These are phyloP conservation scores for Coelinius sp. DNA, from an alignment of 2,888 invertebrate species.

Conservation along the genomic window DNA sequence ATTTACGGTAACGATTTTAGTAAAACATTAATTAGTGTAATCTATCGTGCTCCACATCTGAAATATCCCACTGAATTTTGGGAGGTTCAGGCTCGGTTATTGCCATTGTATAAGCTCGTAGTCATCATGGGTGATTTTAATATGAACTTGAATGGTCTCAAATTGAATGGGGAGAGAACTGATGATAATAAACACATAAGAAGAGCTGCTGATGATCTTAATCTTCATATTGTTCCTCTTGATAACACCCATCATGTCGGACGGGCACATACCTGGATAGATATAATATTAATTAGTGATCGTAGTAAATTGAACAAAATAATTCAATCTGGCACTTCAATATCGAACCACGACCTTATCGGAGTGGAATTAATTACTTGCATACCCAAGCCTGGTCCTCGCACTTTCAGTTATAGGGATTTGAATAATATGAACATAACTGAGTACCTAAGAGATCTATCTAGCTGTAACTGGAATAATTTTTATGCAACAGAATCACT, in stretches of 20 bases:
- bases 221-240: background rate
- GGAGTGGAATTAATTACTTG: background rate
- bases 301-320: background rate
- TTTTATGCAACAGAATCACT: background rate
- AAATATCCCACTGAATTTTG: background rate
- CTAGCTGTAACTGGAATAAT: background rate
- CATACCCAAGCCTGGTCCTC: background rate
- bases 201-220: background rate
- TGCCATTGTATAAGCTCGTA: background rate
- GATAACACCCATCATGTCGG: background rate
- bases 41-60: background rate
- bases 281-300: background rate
- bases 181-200: background rate
- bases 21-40: background rate
- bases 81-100: background rate
- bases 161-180: background rate
- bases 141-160: background rate
- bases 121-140: background rate
- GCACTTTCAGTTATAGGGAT: background rate
- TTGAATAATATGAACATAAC: background rate
- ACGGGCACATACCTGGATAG: background rate
- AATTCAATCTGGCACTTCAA: background rate
- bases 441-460: background rate
- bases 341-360: background rate
- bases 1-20: background rate